Conservation (phyloP, 2,888 invertebrate genomes). For the Drosophila paranaensis region DNA sequence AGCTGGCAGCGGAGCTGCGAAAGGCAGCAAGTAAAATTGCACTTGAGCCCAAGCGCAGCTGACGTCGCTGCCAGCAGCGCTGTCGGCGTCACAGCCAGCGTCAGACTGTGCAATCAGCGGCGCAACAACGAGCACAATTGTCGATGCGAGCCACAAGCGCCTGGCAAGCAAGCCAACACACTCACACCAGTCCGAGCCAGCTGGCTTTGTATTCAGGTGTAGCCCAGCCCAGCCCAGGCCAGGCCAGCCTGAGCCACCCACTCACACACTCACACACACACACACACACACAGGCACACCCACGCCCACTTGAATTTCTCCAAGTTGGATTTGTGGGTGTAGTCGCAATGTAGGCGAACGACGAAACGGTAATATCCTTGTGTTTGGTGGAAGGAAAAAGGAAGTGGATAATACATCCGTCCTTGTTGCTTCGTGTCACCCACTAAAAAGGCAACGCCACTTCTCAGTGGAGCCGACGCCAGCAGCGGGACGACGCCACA, state of each 20-base stretch:
- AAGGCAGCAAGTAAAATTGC: slow-evolving; percentile 46
- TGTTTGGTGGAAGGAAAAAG: slow-evolving; percentile 86
- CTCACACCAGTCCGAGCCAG: slow-evolving; percentile 26
- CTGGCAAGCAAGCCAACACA: slow-evolving; percentile 41
- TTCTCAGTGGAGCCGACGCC: slow-evolving; percentile 54
- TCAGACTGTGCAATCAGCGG: slow-evolving; percentile 59
- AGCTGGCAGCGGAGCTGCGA: slow-evolving; percentile 34
- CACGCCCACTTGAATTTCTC: slow-evolving; percentile 35
- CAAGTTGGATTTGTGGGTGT: slow-evolving; percentile 34
- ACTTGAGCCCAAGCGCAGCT: slow-evolving; percentile 56
- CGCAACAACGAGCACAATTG: slow-evolving; percentile 51
- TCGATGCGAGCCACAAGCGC: slow-evolving; percentile 60
- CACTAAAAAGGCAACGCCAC: slow-evolving; percentile 83
- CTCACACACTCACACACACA: slow-evolving; percentile 11
- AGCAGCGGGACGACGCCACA: slow-evolving; percentile 16
- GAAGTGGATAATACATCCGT: slow-evolving; percentile 86
- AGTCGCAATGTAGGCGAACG: slow-evolving; percentile 65
- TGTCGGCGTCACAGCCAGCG: slow-evolving; percentile 9
- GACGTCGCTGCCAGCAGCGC: slow-evolving; percentile 12
- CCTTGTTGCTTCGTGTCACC: slow-evolving; percentile 86
- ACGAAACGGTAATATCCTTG: slow-evolving; percentile 86
- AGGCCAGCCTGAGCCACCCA: slow-evolving; percentile 10
- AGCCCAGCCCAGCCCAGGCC: slow-evolving; percentile 3
- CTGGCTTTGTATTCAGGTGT: slow-evolving; percentile 62
- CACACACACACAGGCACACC: slow-evolving; percentile 11